Conservation (phyloP, 2,797 vertebrate genomes). For the Melanotaenia boesemani region DNA sequence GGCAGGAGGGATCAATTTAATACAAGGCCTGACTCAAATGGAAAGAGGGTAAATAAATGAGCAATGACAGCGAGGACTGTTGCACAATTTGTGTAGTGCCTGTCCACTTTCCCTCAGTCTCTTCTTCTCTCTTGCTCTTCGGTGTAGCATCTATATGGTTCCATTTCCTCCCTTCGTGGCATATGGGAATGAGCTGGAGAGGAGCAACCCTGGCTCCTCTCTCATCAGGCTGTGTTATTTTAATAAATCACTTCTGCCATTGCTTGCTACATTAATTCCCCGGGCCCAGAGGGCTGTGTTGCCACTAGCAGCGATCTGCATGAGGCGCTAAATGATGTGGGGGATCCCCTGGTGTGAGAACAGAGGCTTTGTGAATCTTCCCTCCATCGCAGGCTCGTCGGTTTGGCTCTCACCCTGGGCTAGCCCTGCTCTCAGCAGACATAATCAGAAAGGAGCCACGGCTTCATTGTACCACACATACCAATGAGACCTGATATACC, state of each 20-base stretch:
- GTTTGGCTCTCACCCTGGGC: conserved; percentile 69
- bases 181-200: conserved; percentile 50
- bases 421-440: conserved; percentile 65
- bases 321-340: conserved; percentile 83
- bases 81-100: conserved; percentile 69
- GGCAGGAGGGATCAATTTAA: conserved; percentile 80
- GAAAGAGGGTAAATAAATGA: conserved; percentile 81
- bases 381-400: conserved; percentile 58
- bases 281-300: conserved; percentile 69
- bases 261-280: conserved; percentile 72
- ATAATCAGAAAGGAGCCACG: conserved; percentile 63
- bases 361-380: conserved; percentile 67
- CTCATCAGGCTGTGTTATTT: conserved; percentile 64
- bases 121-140: conserved; percentile 35
- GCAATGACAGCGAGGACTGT: conserved; percentile 74
- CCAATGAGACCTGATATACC: conserved; percentile 59
- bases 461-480: conserved; percentile 49
- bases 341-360: conserved; percentile 76
- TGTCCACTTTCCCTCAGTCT: conserved; percentile 62
- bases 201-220: conserved; percentile 55
- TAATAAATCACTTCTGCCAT: conserved; percentile 75
- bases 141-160: conserved; percentile 49
- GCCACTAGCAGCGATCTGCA: conserved; percentile 79
- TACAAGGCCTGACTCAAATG: conserved; percentile 75
- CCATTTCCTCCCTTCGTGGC: conserved; percentile 54